Evolutionary conservation across 2,888 invertebrate genomes (phyloP).

Genomic region (Orchesellides sinensis): DNA sequence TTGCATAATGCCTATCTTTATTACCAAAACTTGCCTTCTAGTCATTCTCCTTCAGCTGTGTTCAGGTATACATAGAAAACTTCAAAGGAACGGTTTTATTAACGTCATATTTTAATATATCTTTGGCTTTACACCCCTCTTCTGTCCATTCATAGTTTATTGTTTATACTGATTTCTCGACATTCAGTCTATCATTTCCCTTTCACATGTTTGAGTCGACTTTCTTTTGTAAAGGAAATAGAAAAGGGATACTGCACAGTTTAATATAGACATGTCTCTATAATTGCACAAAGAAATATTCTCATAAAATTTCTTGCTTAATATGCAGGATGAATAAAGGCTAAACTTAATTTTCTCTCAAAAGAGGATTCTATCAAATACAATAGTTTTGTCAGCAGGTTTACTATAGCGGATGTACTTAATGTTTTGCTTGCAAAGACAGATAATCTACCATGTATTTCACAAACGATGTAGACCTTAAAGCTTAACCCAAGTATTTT

Average conservation of each 20-base stretch:
- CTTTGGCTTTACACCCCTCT: too few species aligned
- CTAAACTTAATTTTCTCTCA: constrained; percentile 9
- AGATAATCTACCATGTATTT: too few species aligned
- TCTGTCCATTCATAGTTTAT: too few species aligned
- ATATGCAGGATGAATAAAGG: constrained; percentile 1
- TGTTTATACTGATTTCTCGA: too few species aligned
- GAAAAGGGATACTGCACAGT: too few species aligned
- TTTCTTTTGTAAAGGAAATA: too few species aligned
- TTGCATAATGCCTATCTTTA: constrained; percentile 54
- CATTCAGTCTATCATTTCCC: background rate
- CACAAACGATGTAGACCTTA: too few species aligned
- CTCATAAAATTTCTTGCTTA: background rate
- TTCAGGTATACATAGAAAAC: constrained; percentile 67
- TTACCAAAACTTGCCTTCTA: constrained; percentile 69
- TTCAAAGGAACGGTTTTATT: constrained; percentile 43
- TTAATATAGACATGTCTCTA: background rate
- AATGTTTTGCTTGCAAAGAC: too few species aligned
- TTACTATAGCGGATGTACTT: too few species aligned
- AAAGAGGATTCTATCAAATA: too few species aligned
- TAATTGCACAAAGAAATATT: constrained; percentile 21
- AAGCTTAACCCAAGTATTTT: too few species aligned
- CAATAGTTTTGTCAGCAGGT: too few species aligned
- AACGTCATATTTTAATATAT: constrained; percentile 13
- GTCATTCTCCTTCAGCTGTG: constrained; percentile 73
- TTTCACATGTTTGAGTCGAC: background rate